A percentile compares a stretch with the other conserved stretches of the same genome.
phyloP scores from a whole-genome alignment of 2,797 vertebrate genomes.

The Cichlasoma orientale region DNA sequence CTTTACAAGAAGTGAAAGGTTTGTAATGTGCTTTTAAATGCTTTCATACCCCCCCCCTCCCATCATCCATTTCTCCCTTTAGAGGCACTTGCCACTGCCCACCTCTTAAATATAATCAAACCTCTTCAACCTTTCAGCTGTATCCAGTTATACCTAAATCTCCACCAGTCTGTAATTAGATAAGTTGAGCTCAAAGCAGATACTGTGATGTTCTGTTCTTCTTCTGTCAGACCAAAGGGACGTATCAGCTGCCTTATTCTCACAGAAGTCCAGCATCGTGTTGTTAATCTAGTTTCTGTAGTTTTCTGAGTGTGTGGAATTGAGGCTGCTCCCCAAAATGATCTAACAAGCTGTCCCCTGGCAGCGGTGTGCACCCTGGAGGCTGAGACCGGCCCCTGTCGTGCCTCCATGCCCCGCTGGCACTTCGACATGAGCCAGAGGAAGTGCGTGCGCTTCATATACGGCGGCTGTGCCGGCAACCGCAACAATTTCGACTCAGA shows the following conservation, averaged over 20 bases:
- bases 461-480: conserved; percentile 98
- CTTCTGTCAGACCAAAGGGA: neutral
- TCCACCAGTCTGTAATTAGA: conserved; percentile 33
- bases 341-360: conserved; percentile 81
- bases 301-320: conserved; percentile 10
- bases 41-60: rapidly evolving
- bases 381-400: conserved; percentile 95
- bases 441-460: conserved; percentile 94
- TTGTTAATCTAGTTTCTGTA: neutral
- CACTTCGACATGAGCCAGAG: conserved; percentile 92
- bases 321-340: conserved; percentile 53
- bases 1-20: conserved; percentile 93
- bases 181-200: conserved; percentile 22
- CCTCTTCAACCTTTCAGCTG: conserved; percentile 32
- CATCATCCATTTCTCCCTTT: neutral
- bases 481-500: conserved; percentile 99
- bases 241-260: conserved; percentile 1
- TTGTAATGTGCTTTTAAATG: conserved; percentile 42
- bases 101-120: conserved; percentile 39
- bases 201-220: conserved; percentile 21
- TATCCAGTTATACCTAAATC: conserved; percentile 19
- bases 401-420: conserved; percentile 95
- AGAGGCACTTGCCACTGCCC: neutral
- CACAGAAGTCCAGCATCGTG: neutral
- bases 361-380: conserved; percentile 98